Conservation (phyloP, 2,113 vertebrate species). For the Ceuthmochares aereus region DNA sequence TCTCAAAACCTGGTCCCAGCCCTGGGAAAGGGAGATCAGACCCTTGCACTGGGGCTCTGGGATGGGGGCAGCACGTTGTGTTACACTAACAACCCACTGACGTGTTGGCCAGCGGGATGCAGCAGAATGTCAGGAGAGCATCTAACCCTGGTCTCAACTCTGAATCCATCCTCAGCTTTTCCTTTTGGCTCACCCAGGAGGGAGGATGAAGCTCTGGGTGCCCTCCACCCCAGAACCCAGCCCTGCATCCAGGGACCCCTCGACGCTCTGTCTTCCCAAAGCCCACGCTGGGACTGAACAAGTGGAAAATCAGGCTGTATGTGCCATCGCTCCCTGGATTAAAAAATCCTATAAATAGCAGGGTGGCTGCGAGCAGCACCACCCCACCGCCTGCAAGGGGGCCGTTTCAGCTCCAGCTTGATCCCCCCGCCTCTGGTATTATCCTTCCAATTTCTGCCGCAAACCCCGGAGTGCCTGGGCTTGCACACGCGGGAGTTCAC, state of each 20-base stretch:
- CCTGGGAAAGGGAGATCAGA: too few relatives aligned
- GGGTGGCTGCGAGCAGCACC: background rate
- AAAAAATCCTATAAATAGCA: background rate
- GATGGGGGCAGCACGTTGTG: fast-evolving
- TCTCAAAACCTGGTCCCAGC: background rate
- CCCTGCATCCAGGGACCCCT: background rate
- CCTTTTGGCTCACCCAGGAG: fast-evolving
- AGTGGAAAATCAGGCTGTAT: background rate
- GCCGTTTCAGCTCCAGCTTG: background rate
- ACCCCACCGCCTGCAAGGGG: background rate
- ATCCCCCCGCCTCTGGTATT: slow-evolving; percentile 11
- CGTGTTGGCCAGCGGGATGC: fast-evolving
- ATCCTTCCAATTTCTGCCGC: background rate
- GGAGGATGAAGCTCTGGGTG: fast-evolving
- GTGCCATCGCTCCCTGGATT: background rate
- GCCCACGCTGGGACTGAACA: fast-evolving
- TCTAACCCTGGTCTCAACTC: background rate
- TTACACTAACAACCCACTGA: fast-evolving
- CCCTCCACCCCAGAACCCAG: background rate
- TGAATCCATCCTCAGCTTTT: fast-evolving
- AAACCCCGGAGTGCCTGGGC: background rate
- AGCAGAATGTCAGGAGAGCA: background rate
- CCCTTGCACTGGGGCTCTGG: fast-evolving
- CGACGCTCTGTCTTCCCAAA: fast-evolving
- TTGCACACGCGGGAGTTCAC: background rate